Base-by-base conservation (phyloP, 2,888 invertebrate species). In the Clusia tigrina region DNA sequence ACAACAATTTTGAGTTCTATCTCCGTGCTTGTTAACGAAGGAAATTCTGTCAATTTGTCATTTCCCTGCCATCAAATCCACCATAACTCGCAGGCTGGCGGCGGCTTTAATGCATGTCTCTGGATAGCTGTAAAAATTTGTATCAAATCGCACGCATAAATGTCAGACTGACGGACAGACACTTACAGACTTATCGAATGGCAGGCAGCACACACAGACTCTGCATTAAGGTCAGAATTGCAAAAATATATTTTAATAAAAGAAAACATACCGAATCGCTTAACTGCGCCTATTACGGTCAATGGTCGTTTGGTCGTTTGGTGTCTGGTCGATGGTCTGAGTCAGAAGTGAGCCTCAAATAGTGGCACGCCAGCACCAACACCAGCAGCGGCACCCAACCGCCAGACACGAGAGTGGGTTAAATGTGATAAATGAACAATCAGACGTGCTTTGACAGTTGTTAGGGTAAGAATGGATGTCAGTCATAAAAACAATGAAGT, bases 141-240 rank as follows among this genome's bases (percentile, higher is more conserved):
- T 38, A 55, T 38, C 37, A 38, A 55, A 55, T 38, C 22, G 55
- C 55, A 55, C 37, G 26, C 55, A 55, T 38, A 55, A 55, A 37
- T 55, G 38, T 55, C 55, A 55, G 38, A 37, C 38, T 20, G 38
- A 55, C 25, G 32, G 23, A 18, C 5, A 25, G 32, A 25, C 54
- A 18, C 53, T 12, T 22, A 18, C 20, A n/a, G n/a, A 24, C 32
- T 32, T 32, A 32, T 22, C 53, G 24, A 24, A 53, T 15, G 3
- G n/a, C 22, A 24, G 24, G 12, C 24, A n/a, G 18, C 26, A 20
- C 32, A 32, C 32, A 54, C 18, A 25, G 32, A 9, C 32, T 32
- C 32, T 9, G 32, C 32, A 9, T 6, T 32, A n/a, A n/a, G n/a
- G n/a, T n/a, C n/a, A n/a, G n/a, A n/a, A n/a, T n/a, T n/a, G n/a